Conservation (phyloP, 2,113 vertebrate genomes). For the Mellivora capensis region DNA sequence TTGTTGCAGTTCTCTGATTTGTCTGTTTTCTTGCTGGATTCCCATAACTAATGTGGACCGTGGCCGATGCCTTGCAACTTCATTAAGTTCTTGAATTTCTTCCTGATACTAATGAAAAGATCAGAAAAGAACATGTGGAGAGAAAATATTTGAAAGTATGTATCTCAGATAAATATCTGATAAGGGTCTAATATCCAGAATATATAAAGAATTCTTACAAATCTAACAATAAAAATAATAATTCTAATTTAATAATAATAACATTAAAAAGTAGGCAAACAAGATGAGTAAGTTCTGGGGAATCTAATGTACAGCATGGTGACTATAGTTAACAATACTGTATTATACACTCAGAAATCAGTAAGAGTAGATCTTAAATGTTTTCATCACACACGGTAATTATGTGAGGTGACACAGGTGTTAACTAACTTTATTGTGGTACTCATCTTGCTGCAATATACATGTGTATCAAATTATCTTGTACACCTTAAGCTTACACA, state of each 20-base stretch:
- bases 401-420: neutral
- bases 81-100: conserved; percentile 95
- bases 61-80: conserved; percentile 96
- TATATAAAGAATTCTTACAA: neutral
- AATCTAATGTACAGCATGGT: neutral
- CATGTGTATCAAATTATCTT: neutral
- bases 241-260: neutral
- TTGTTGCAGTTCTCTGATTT: conserved; percentile 95
- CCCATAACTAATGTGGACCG: conserved; percentile 95
- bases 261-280: neutral
- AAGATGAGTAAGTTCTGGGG: neutral
- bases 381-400: neutral
- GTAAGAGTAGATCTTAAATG: neutral
- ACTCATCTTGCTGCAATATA: neutral
- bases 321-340: neutral
- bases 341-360: neutral
- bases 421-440: neutral
- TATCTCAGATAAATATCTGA: neutral
- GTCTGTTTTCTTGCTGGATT: conserved; percentile 98
- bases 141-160: conserved; percentile 22
- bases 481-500: neutral
- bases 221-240: neutral
- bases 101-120: conserved; percentile 91
- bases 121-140: conserved; percentile 20
- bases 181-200: neutral